Percentiles rank a stretch among this genome's conserved stretches.
These are phyloP conservation scores for Coleophora deauratella DNA, from an alignment of 2,888 invertebrate genomes.

Conservation along the genomic window DNA sequence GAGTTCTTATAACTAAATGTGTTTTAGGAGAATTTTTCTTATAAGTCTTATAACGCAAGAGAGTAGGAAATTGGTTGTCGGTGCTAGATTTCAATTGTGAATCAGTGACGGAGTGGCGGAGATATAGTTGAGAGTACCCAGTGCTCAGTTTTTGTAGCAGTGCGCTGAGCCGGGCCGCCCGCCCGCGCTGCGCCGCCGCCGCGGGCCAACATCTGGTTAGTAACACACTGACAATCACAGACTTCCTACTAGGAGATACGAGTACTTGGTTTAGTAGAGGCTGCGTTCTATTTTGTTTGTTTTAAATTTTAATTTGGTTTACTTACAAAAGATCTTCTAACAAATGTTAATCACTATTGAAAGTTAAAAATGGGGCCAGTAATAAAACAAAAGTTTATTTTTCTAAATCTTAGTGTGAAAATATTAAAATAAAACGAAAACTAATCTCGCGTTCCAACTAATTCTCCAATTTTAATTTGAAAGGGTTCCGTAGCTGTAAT, in stretches of 20 bases:
- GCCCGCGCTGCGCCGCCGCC: no score
- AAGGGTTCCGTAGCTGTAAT: conserved; percentile 20
- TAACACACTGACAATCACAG: conserved; percentile 65
- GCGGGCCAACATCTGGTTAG: conserved; percentile 64
- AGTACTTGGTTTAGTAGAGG: conserved; percentile 27
- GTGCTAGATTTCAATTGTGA: conserved; percentile 4
- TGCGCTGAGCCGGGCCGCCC: conserved; percentile 27
- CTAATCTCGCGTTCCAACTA: background rate
- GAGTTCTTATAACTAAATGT: conserved; percentile 41
- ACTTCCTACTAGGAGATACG: conserved; percentile 36
- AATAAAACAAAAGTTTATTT: no score
- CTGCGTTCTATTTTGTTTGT: no score
- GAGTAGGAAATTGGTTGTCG: background rate
- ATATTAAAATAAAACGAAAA: no score
- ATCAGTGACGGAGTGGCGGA: background rate
- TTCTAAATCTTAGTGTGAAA: no score
- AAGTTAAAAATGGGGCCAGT: no score
- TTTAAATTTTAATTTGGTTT: no score
- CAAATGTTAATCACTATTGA: no score
- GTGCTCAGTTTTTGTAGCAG: conserved; percentile 37
- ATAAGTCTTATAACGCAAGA: conserved; percentile 5
- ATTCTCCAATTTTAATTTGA: conserved; percentile 13
- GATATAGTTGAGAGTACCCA: background rate
- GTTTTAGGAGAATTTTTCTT: conserved; percentile 30
- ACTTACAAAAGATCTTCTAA: no score